A percentile compares a stretch with the other conserved stretches of the same genome.
Evolutionary conservation across 2,113 vertebrate species (phyloP).

Genomic region (Burhinus bistriatus): DNA sequence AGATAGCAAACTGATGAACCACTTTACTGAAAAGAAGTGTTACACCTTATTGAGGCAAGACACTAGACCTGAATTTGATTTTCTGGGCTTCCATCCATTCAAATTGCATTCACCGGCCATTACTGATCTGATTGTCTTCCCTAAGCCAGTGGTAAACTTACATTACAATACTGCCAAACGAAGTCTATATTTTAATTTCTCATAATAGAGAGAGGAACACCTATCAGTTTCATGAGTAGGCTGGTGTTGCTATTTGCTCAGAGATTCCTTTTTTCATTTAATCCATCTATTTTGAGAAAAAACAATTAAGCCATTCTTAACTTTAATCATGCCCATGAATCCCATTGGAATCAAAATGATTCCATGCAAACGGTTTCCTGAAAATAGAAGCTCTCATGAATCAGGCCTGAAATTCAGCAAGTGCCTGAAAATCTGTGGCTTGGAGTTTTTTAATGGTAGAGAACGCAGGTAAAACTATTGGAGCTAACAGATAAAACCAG

Average conservation of each 20-base stretch:
- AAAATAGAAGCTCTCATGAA: neutral
- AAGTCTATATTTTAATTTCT: neutral
- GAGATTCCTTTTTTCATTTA: neutral
- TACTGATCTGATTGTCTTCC: neutral
- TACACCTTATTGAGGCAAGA: neutral
- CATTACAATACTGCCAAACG: neutral
- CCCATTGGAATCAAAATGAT: neutral
- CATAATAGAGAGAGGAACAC: neutral
- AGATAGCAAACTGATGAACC: neutral
- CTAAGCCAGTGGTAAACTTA: neutral
- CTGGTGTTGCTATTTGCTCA: neutral
- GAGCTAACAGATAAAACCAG: neutral
- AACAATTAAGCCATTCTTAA: constrained; percentile 1
- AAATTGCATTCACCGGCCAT: neutral
- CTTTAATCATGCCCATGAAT: neutral
- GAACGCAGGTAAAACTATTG: neutral
- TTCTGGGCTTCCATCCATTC: neutral
- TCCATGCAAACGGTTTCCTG: neutral
- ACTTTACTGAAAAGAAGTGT: neutral
- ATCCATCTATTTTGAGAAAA: neutral
- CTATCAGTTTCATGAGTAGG: neutral
- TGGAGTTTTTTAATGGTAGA: neutral
- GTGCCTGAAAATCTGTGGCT: neutral
- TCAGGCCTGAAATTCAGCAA: neutral
- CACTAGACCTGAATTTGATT: neutral